phyloP scores from a whole-genome alignment of 2,113 vertebrate genomes.

The Aldabrachelys gigantea region DNA sequence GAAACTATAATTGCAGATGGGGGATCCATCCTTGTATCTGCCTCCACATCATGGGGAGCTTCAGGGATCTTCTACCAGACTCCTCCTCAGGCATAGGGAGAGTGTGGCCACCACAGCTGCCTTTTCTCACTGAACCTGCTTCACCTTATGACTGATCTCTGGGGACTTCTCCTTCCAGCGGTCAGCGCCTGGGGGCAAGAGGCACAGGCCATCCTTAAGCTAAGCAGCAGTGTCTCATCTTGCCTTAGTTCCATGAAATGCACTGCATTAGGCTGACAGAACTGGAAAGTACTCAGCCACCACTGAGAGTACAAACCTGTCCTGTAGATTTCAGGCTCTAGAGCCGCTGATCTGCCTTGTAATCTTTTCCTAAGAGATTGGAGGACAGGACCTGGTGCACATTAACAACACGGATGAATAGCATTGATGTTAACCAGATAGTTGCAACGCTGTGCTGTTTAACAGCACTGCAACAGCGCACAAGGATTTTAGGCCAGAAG shows the following conservation, averaged over 20 bases:
- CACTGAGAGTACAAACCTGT: not conserved
- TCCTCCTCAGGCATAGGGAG: not conserved
- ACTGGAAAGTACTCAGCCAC: not conserved
- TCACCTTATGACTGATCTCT: not conserved
- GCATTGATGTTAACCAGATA: not conserved
- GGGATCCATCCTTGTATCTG: not conserved
- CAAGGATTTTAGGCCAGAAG: not conserved
- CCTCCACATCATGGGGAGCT: not conserved
- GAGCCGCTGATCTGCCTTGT: not conserved
- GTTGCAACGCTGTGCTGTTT: not conserved
- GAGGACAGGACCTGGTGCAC: not conserved
- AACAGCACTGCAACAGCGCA: not conserved
- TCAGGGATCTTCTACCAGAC: not conserved
- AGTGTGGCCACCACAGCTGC: not conserved
- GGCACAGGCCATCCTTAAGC: not conserved
- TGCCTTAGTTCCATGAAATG: not conserved
- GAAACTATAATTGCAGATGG: not conserved
- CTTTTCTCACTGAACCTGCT: not conserved
- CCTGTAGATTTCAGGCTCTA: not conserved
- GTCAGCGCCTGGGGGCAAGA: not conserved
- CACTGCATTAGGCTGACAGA: not conserved
- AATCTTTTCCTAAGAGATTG: fast-evolving
- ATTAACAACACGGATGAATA: not conserved
- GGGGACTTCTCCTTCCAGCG: not conserved
- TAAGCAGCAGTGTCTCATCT: not conserved